Evolutionary conservation across 1,140 invertebrate species (phyloP), one percentile per base, ranked within the genome.

Genomic region (Lerema accius): DNA sequence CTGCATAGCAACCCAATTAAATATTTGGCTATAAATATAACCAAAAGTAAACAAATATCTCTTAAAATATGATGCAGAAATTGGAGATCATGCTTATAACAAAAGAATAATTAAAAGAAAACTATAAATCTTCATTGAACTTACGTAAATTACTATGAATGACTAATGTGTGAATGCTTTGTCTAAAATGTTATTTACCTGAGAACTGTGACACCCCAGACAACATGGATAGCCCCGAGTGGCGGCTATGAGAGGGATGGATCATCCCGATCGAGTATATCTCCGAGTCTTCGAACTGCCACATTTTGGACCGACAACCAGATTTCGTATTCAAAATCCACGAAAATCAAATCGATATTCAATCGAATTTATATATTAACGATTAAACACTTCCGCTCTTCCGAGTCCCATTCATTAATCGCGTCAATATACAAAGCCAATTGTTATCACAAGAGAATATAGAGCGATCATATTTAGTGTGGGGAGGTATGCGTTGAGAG

Each of bases 191-290:
- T 23, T 28, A 60, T 62, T 70, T 84, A 89, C 86, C 86, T 89
- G 85, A 84, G 59, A 89, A 88, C 49, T 84, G 83, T 11, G 84
- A 86, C 42, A 88, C 76, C 43, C 82, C 82, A 9, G 83, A 88
- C 45, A 90, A 69, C 62, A 84, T 73, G 2, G 86, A 90, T 10
- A 90, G 67, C 91, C 94, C 94, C 63, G 94, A 94, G 71, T 94
- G 93, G 62, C 93, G 92, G 90, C 94, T 95, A 75, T 93, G 92
- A 65, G 94, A 94, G 13, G 92, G 91, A 69, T 88, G 85, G 71
- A 95, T 92, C 94, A 95, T 95, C 76, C 94, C 94, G 74, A 95
- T 95, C 70, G 94, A 94, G 76, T 92, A 94, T 86, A 94, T 95
- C 90, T 95, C 94, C 56, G 93, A 93, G 73, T 92, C 93, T 75